Evolutionary conservation across 2,797 vertebrate genomes (phyloP), one percentile per base, ranked within the genome.

Genomic region (Protonibea diacanthus): DNA sequence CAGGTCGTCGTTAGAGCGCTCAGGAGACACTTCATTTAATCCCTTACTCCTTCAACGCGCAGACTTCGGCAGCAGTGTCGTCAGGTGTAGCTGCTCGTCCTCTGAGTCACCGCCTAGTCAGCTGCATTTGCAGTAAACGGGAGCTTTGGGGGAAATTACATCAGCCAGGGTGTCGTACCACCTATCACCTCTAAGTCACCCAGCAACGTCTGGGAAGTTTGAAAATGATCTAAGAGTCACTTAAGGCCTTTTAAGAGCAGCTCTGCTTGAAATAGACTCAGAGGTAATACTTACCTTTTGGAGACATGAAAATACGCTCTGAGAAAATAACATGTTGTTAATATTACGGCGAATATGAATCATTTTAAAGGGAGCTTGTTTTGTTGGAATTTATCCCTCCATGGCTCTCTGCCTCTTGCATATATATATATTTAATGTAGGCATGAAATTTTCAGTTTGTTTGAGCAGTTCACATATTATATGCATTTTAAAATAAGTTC

Each of bases 361-460:
- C 20, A 49, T 52, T 52, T 70, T 21, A 21, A 59, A 59, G 5
- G 5, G 25, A 44, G 33, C 57, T 20, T 66, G 23, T 61, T 40
- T 8, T 25, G 25, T 52, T 1, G n/a, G 38, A 29, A 21, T 33
- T 4, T n/a, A 7, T 52, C 14, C 11, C 4, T 58, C 4, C 11
- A 11, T n/a, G 42, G 49, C 7, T 59, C 29, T 72, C 27, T 45
- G 1, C 25, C 20, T 63, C 42, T 9, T 38, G 33, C 33, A 9
- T 8, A 14, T 71, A n/a, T 71, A n/a, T 57, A 59, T 79, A 57
- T 62, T 68, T 79, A 62, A 77, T 77, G 62, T 15, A 21, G 62
- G 58, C 45, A 49, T 71, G 20, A 58, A 72, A 69, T 11, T 33
- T 72, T 4, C 1, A 73, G 55, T 76, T 18, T 29, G n/a, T 76